phyloP scores from a whole-genome alignment of 2,888 invertebrate species.

The Melitaea athalia region DNA sequence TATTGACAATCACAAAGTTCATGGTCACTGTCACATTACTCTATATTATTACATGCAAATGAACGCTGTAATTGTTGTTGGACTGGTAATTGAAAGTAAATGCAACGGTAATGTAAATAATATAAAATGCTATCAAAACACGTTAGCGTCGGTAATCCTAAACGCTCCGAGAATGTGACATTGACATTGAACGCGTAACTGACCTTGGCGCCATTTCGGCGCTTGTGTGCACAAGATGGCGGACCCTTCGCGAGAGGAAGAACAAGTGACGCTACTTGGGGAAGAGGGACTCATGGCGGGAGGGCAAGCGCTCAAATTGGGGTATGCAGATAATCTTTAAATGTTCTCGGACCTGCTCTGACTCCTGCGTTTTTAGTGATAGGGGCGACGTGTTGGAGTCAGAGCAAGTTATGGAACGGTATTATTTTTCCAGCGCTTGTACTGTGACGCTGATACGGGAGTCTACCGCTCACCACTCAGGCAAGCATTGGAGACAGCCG shows the following conservation, averaged over 20 bases:
- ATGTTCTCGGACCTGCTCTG: conserved; percentile 67
- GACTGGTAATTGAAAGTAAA: background rate
- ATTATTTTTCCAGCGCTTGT: conserved; percentile 90
- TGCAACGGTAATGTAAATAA: background rate
- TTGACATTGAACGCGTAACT: conserved; percentile 87
- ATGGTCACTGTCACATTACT: conserved; percentile 67
- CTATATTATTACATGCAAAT: conserved; percentile 32
- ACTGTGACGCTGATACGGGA: conserved; percentile 86
- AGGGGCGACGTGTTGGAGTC: conserved; percentile 54
- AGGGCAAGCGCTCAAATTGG: conserved; percentile 98
- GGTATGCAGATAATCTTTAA: conserved; percentile 87
- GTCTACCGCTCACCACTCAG: conserved; percentile 89
- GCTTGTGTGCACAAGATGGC: conserved; percentile 93
- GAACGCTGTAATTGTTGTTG: conserved; percentile 16
- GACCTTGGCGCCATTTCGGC: conserved; percentile 81
- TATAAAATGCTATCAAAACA: background rate
- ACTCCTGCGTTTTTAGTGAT: conserved; percentile 49
- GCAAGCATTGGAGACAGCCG: conserved; percentile 86
- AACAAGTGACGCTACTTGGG: conserved; percentile 97
- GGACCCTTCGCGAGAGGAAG: conserved; percentile 97
- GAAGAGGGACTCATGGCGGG: conserved; percentile 97
- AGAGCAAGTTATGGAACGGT: conserved; percentile 76
- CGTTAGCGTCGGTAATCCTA: background rate
- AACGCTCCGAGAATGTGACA: conserved; percentile 63
- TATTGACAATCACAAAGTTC: conserved; percentile 38